A percentile compares a stretch with the other conserved stretches of the same genome.
Conservation (phyloP, 2,888 invertebrate genomes). For the Campoplex capitator region DNA sequence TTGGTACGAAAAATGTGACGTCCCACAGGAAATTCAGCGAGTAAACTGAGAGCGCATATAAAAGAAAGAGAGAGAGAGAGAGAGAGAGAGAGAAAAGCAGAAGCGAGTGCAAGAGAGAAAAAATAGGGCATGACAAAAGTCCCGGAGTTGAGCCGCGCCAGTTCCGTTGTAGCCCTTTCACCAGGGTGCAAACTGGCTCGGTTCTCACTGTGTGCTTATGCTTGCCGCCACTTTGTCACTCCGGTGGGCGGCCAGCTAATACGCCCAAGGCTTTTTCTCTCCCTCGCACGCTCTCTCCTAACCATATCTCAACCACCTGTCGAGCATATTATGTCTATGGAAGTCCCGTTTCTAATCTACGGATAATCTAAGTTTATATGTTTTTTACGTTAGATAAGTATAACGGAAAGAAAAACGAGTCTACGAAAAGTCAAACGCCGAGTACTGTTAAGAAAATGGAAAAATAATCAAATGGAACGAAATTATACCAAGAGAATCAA, state of each 20-base stretch:
- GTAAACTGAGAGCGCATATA: conserved; percentile 1
- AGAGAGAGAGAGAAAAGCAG: background rate
- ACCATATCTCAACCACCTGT: conserved; percentile 70
- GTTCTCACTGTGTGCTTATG: conserved; percentile 35
- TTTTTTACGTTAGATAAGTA: conserved; percentile 2
- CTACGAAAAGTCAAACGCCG: background rate
- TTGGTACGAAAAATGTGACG: conserved; percentile 13
- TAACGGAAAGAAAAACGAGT: background rate
- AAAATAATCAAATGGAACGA: no score
- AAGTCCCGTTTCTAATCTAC: conserved; percentile 64
- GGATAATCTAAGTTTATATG: conserved; percentile 59
- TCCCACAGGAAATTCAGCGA: conserved; percentile 8
- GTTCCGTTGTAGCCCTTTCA: conserved; percentile 34
- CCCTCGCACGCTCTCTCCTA: background rate
- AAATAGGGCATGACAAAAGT: conserved; percentile 1
- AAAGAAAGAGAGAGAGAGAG: background rate
- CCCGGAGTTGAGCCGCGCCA: conserved; percentile 1
- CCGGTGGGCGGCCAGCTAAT: conserved; percentile 68
- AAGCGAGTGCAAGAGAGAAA: background rate
- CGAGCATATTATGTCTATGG: conserved; percentile 67
- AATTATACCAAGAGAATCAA: background rate
- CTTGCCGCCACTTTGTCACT: conserved; percentile 67
- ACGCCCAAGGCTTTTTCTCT: conserved; percentile 53
- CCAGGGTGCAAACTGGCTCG: conserved; percentile 54
- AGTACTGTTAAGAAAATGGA: background rate